A percentile compares a stretch with the other conserved stretches of the same genome.
Evolutionary conservation across 1,140 invertebrate genomes (phyloP).

Genomic region (Drosophila auraria): DNA sequence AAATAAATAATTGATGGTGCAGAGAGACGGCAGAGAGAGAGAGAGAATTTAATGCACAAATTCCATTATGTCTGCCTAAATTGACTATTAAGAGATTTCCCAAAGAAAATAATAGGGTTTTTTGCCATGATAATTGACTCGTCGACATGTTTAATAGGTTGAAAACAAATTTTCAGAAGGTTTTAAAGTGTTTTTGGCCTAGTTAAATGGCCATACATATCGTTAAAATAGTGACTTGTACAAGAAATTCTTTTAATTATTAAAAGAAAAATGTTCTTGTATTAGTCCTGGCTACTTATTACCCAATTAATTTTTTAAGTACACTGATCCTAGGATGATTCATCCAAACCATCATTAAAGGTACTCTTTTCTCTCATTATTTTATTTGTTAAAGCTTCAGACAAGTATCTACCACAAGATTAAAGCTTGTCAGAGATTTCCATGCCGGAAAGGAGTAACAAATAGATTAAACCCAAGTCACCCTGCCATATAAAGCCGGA

Average conservation of each 20-base stretch:
- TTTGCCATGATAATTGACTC: slow-evolving; percentile 13
- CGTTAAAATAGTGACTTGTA: neutral
- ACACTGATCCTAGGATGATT: too few relatives aligned
- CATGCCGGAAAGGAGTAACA: neutral
- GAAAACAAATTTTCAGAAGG: neutral
- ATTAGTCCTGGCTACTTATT: too few relatives aligned
- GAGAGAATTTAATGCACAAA: slow-evolving; percentile 15
- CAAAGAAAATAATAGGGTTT: slow-evolving; percentile 15
- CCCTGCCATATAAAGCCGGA: slow-evolving; percentile 11
- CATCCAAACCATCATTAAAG: neutral
- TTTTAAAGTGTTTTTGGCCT: neutral
- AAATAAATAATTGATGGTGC: slow-evolving; percentile 19
- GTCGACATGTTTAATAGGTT: slow-evolving; percentile 6
- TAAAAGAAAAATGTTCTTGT: too few relatives aligned
- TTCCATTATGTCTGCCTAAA: slow-evolving; percentile 13
- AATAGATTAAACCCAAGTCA: slow-evolving; percentile 16
- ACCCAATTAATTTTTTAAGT: too few relatives aligned
- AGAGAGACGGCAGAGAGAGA: neutral
- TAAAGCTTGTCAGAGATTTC: neutral
- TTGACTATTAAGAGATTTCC: slow-evolving; percentile 9
- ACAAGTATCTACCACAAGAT: neutral
- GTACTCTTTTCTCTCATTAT: too few relatives aligned
- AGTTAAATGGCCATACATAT: neutral
- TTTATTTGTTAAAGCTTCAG: neutral
- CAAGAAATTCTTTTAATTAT: neutral